A percentile compares a stretch with the other conserved stretches of the same genome.
Evolutionary conservation across 2,888 invertebrate genomes (phyloP).

Genomic region (Junonia oenone): DNA sequence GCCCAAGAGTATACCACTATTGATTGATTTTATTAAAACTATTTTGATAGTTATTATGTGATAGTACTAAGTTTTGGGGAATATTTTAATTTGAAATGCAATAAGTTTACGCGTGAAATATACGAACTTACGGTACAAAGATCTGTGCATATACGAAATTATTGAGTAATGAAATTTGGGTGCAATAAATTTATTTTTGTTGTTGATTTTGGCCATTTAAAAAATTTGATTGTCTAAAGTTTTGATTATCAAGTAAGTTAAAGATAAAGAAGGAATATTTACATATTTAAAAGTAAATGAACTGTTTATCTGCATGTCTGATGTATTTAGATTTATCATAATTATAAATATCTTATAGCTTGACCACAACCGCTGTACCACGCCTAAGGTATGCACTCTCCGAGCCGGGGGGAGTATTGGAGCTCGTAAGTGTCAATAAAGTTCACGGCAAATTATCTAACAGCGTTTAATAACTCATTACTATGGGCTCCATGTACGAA

Average conservation of each 20-base stretch:
- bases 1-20: background rate
- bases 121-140: constrained; percentile 32
- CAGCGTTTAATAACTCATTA: no score
- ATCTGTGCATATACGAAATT: constrained; percentile 35
- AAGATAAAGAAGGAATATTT: background rate
- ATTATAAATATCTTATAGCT: no score
- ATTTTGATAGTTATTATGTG: background rate
- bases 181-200: constrained; percentile 40
- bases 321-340: background rate
- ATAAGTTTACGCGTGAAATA: constrained; percentile 28
- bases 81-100: constrained; percentile 7
- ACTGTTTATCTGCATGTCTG: background rate
- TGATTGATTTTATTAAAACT: background rate
- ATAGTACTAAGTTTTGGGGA: background rate
- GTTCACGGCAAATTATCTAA: no score
- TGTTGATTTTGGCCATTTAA: constrained; percentile 9
- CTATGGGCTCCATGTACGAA: no score
- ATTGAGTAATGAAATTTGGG: constrained; percentile 32
- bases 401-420: no score
- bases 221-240: constrained; percentile 6
- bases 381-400: no score
- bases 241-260: constrained; percentile 1
- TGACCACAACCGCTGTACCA: no score
- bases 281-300: background rate
- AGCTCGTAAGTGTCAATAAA: no score